These are phyloP conservation scores for Drosophila buzzatii DNA, from an alignment of 2,888 invertebrate species.

Conservation along the genomic window DNA sequence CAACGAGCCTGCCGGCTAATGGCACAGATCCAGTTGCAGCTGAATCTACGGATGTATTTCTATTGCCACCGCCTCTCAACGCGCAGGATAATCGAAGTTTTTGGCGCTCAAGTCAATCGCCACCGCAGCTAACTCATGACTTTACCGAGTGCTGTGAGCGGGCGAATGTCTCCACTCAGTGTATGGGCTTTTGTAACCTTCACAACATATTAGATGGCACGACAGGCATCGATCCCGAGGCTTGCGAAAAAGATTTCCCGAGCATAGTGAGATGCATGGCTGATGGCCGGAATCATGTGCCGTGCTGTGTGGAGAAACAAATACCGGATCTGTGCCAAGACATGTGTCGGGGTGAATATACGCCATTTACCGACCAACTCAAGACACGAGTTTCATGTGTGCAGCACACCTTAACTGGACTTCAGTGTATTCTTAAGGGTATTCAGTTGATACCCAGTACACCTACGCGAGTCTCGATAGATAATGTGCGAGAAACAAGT, in stretches of 20 bases:
- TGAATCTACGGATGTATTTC: conserved; percentile 80
- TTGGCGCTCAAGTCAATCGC: conserved; percentile 74
- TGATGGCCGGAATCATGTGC: conserved; percentile 94
- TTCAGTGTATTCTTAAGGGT: conserved; percentile 93
- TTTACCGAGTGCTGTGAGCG: conserved; percentile 92
- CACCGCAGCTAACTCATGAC: conserved; percentile 88
- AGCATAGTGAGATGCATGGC: conserved; percentile 92
- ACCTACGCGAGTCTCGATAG: conserved; percentile 90
- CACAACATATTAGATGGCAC: conserved; percentile 91
- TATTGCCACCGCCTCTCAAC: conserved; percentile 80
- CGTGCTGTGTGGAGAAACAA: conserved; percentile 92
- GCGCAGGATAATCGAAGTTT: conserved; percentile 82
- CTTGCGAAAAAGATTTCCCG: conserved; percentile 92
- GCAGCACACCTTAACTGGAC: conserved; percentile 92
- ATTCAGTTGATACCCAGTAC: conserved; percentile 89
- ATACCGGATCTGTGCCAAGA: conserved; percentile 95
- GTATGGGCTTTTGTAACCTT: conserved; percentile 93
- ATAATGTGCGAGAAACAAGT: conserved; percentile 90
- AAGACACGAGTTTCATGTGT: conserved; percentile 94
- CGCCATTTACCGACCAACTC: conserved; percentile 92
- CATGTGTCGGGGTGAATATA: conserved; percentile 94
- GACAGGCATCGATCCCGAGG: conserved; percentile 92
- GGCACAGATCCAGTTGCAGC: conserved; percentile 41
- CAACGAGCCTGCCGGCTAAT: conserved; percentile 42
- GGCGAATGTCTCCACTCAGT: conserved; percentile 89